phyloP scores from a whole-genome alignment of 2,113 vertebrate genomes.

The Drymodes brunneopygia region DNA sequence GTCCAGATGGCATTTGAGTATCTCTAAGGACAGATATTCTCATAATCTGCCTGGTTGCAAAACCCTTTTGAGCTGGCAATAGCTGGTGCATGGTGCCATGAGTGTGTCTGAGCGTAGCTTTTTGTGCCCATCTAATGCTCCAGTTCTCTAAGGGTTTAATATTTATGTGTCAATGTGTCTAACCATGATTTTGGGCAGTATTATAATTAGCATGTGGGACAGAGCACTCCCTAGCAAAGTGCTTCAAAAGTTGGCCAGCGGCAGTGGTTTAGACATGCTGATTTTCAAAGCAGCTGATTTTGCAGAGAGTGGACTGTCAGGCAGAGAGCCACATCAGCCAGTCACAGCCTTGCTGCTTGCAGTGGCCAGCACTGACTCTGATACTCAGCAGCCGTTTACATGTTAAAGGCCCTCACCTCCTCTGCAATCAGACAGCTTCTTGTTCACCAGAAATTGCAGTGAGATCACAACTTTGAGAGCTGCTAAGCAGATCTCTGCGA shows the following conservation, averaged over 20 bases:
- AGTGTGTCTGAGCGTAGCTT: background rate
- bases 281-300: background rate
- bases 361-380: background rate
- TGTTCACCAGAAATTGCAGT: background rate
- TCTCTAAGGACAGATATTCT: background rate
- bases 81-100: rapidly evolving
- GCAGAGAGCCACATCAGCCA: background rate
- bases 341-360: background rate
- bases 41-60: background rate
- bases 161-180: background rate
- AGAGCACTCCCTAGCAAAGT: background rate
- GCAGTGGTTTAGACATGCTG: background rate
- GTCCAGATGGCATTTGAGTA: background rate
- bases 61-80: background rate
- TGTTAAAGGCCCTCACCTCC: background rate
- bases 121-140: background rate
- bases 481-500: background rate
- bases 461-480: background rate
- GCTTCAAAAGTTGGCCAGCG: background rate
- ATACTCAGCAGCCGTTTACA: background rate
- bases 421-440: background rate
- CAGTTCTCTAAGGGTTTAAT: background rate
- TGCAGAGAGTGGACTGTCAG: background rate
- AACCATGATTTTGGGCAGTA: background rate
- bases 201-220: background rate